Evolutionary conservation across 2,113 vertebrate genomes (phyloP).

Genomic region (Myrmophylax atrothorax): DNA sequence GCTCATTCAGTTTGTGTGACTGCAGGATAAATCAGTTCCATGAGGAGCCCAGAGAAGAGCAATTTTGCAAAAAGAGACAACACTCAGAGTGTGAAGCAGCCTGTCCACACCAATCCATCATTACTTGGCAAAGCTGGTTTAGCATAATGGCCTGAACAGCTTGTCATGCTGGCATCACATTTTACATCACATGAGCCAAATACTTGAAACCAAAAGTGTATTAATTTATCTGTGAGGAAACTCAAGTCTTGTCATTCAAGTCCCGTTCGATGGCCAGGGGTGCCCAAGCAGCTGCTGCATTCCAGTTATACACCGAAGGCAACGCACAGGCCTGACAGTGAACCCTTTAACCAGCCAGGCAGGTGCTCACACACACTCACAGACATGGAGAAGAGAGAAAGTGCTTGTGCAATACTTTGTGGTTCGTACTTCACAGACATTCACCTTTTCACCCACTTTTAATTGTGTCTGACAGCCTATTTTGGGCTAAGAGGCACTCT

Average conservation of each 20-base stretch:
- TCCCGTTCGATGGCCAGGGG: background rate
- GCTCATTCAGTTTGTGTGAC: background rate
- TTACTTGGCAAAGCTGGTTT: background rate
- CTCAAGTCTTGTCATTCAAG: background rate
- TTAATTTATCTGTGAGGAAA: background rate
- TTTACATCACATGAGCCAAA: background rate
- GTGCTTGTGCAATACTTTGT: background rate
- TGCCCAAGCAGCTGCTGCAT: background rate
- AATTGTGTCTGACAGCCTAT: background rate
- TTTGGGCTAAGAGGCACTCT: background rate
- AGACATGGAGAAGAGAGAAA: background rate
- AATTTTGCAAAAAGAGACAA: background rate
- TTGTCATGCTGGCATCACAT: background rate
- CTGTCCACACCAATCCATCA: background rate
- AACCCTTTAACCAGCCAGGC: background rate
- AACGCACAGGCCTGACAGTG: fast-evolving
- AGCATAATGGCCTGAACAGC: background rate
- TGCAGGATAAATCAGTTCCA: background rate
- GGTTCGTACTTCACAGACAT: background rate
- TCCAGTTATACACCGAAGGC: background rate
- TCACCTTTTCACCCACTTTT: background rate
- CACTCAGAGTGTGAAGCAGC: fast-evolving
- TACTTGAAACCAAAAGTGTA: background rate
- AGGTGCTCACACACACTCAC: fast-evolving
- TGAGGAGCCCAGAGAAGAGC: background rate